These are phyloP conservation scores for Polypterus senegalus DNA, from an alignment of 2,113 vertebrate species.

Conservation along the genomic window DNA sequence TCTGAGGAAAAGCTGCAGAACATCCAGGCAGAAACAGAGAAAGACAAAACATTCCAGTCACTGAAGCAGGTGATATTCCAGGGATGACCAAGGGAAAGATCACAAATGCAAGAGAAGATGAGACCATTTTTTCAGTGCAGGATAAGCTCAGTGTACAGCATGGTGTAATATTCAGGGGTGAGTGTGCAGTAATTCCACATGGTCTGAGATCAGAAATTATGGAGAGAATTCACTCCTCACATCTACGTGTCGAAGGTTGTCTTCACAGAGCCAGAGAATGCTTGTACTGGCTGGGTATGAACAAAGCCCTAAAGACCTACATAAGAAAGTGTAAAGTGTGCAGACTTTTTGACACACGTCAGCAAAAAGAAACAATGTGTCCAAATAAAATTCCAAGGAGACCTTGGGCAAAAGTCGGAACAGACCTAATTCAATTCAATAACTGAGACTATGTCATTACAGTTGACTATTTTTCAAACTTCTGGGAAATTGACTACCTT, in stretches of 20 bases:
- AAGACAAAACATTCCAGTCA: neutral
- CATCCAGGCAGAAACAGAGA: neutral
- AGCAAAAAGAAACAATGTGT: neutral
- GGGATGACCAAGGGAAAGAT: neutral
- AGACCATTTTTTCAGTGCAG: neutral
- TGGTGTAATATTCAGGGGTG: neutral
- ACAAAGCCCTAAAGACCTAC: neutral
- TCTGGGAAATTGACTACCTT: slow-evolving; percentile 11
- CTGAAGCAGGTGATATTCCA: neutral
- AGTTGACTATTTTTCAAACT: slow-evolving; percentile 14
- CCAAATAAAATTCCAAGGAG: neutral
- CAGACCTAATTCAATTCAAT: slow-evolving; percentile 6
- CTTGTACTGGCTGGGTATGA: neutral
- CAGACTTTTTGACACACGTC: neutral
- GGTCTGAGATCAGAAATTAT: neutral
- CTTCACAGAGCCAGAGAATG: neutral
- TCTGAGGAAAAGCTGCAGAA: neutral
- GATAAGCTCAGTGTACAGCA: neutral
- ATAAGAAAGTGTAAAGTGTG: neutral
- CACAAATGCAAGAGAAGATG: neutral
- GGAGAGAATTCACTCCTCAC: neutral
- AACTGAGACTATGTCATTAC: slow-evolving; percentile 5
- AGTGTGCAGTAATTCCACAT: neutral
- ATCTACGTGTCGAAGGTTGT: neutral
- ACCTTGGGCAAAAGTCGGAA: slow-evolving; percentile 10